Percentiles rank a stretch among this genome's conserved stretches.
phyloP scores from a whole-genome alignment of 2,888 invertebrate species.

The Drosophila rubida region DNA sequence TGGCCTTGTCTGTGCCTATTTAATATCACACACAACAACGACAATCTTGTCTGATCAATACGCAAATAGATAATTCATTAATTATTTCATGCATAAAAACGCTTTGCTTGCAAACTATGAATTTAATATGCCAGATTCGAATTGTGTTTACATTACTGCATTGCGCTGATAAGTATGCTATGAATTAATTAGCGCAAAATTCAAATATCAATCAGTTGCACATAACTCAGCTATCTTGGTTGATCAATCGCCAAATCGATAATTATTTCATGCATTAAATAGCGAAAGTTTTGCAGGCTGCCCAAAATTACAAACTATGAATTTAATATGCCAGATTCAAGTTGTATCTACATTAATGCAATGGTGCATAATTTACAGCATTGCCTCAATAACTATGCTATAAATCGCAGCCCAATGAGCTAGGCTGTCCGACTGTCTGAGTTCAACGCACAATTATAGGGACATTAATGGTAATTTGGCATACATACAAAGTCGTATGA shows the following conservation, averaged over 20 bases:
- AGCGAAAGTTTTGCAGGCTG: not conserved
- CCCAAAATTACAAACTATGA: not conserved
- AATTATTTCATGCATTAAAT: not conserved
- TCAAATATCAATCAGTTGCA: too few species aligned
- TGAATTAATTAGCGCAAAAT: too few species aligned
- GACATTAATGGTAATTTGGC: constrained; percentile 16
- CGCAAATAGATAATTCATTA: too few species aligned
- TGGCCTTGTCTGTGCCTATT: too few species aligned
- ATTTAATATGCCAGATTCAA: constrained; percentile 9
- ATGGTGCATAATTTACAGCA: constrained; percentile 12
- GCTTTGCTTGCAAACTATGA: not conserved
- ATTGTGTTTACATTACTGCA: not conserved
- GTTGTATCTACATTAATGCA: not conserved
- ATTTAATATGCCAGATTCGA: constrained; percentile 8
- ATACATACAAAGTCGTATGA: not conserved
- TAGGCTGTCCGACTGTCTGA: constrained; percentile 2
- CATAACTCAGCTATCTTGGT: too few species aligned
- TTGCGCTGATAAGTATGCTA: constrained; percentile 56
- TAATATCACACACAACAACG: too few species aligned
- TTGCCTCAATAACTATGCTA: constrained; percentile 56
- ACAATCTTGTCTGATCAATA: too few species aligned
- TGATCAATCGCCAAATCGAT: too few species aligned
- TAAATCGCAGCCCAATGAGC: constrained; percentile 30
- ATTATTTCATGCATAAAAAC: too few species aligned
- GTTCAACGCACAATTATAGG: constrained; percentile 55